Evolutionary conservation across 2,888 invertebrate genomes (phyloP), one percentile per base, ranked within the genome.

Genomic region (Tromatobia lineatoria): DNA sequence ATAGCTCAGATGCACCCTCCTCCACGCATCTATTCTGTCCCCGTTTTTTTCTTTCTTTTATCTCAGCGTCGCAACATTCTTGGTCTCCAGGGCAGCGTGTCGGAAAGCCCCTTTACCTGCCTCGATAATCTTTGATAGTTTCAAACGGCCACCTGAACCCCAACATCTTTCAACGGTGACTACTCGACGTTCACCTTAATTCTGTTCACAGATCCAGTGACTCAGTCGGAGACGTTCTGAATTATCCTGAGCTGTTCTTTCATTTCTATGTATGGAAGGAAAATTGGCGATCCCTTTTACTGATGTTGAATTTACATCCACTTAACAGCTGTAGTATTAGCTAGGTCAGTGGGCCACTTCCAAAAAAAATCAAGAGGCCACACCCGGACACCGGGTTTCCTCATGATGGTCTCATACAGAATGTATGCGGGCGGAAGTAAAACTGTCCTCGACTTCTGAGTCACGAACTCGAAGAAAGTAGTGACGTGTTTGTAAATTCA

Each of bases 381-480:
- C 23, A 20, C 20, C 25, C 23, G 64, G 52, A 52, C 13, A 74
- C 13, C 18, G 52, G 15, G 20, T 1, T 34, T 7, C 57, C 11
- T 10, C 23, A 11, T 74, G n/a, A 75, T 75, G 70, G 64, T 79
- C 57, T 70, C 25, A 20, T 11, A 20, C 2, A 79, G 85, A 91
- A 90, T 90, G 85, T 88, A 59, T 88, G 90, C 76, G 88, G 88
- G 78, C 90, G 91, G 91, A 91, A 92, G 87, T 88, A 85, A 69
- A 77, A 82, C 45, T 42, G 52, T 59, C 59, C 29, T 20, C 69
- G 71, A 23, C 7, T 52, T 38, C 61, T 80, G 80, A 81, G 83
- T 84, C 80, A 83, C 67, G 29, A 74, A 84, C 47, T 64, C 77
- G 74, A 84, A 89, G 90, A 89, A 89, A 89, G 89, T 87, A 74